Percentiles rank a stretch among this genome's conserved stretches.
Conservation (phyloP, 2,797 vertebrate species). For the Heliangelus exortis region DNA sequence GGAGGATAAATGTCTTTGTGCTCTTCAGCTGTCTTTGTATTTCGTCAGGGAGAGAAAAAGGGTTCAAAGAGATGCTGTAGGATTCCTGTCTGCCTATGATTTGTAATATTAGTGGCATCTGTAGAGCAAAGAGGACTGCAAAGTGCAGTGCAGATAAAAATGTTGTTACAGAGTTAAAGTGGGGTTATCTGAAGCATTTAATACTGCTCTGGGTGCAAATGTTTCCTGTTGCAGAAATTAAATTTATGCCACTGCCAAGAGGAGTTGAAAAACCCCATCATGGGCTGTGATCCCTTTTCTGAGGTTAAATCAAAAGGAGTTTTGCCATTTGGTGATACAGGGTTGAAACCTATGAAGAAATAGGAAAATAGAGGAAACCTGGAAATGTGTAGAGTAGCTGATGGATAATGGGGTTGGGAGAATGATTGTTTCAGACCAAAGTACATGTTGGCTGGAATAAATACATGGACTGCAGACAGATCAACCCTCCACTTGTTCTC, state of each 20-base stretch:
- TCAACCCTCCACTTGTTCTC: neutral
- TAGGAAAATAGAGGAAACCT: neutral
- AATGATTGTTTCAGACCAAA: neutral
- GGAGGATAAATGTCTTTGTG: constrained; percentile 26
- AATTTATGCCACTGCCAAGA: neutral
- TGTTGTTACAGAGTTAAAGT: neutral
- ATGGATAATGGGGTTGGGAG: neutral
- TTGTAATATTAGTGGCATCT: neutral
- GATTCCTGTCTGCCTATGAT: neutral
- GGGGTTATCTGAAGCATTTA: neutral
- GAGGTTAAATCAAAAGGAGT: neutral
- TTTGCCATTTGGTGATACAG: neutral
- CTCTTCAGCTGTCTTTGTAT: neutral
- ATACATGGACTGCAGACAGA: neutral
- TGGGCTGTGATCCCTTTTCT: neutral
- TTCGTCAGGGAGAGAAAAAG: neutral
- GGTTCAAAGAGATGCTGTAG: neutral
- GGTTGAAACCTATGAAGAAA: neutral
- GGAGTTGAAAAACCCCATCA: neutral
- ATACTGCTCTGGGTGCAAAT: neutral
- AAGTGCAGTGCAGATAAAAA: neutral
- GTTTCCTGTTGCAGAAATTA: neutral
- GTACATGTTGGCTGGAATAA: neutral
- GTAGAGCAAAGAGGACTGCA: neutral
- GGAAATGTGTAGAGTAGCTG: neutral